Percentiles rank a stretch among this genome's conserved stretches.
These are phyloP conservation scores for Vireo altiloquus DNA, from an alignment of 2,113 vertebrate genomes.

Conservation along the genomic window DNA sequence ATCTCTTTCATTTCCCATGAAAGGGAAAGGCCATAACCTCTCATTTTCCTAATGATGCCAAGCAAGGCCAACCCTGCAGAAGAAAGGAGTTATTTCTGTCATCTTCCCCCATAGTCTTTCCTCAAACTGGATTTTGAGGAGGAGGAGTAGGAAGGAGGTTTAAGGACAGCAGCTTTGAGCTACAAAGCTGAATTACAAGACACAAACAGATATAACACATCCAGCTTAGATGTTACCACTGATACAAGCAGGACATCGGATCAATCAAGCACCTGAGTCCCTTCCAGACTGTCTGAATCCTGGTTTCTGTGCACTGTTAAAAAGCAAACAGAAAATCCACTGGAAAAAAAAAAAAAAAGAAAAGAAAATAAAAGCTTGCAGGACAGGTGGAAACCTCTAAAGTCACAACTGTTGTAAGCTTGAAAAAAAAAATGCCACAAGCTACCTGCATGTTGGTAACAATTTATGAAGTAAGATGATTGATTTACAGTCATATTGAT, in stretches of 20 bases:
- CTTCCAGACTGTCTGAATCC: neutral
- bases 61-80: neutral
- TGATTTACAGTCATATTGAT: neutral
- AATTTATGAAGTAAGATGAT: neutral
- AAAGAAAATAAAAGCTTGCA: neutral
- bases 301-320: neutral
- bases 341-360: neutral
- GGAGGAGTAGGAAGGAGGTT: neutral
- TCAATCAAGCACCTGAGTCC: rapidly evolving
- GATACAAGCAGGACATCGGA: neutral
- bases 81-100: neutral
- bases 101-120: neutral
- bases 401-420: neutral
- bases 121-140: neutral
- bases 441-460: neutral
- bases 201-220: neutral
- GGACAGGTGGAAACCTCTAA: neutral
- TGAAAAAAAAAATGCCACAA: neutral
- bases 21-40: neutral
- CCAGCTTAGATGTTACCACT: neutral
- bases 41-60: neutral
- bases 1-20: neutral
- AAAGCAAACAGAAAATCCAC: neutral
- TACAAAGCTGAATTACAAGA: neutral
- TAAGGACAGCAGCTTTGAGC: neutral